Evolutionary conservation across 1,140 invertebrate species (phyloP), one percentile per base, ranked within the genome.

Genomic region (Drosophila burlai): DNA sequence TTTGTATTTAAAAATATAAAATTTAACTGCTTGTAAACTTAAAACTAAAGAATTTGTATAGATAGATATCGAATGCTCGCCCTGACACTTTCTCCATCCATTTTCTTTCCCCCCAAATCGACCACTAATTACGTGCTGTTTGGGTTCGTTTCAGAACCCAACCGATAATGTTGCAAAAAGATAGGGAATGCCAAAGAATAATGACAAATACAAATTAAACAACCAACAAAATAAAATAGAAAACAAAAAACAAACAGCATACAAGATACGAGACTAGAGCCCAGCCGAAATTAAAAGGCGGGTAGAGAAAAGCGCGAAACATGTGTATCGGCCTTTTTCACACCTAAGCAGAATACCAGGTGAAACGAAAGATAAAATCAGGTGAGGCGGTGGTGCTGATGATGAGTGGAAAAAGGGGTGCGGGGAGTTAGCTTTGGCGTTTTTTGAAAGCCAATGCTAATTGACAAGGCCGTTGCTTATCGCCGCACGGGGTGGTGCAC

Each of bases 401-500:
- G 50, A 60, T 40, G 54, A 29, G 42, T 31, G 40, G 10, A 10
- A 59, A 10, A 31, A 40, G 24, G 29, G 49, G 64, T n/a, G 60
- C n/a, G 59, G 61, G 42, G 49, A 52, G 46, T 18, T 52, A 52
- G 52, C 21, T 38, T 13, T 34, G 21, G 52, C 21, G 21, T 21
- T 54, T 49, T 34, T 66, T 31, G 64, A 68, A 73, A 60, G 62
- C 76, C 67, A 77, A 73, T 84, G 82, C 82, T 84, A 85, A 84
- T 84, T 84, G 69, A 71, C 82, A 84, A 84, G 82, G 82, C 65
- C 82, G 82, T 84, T 81, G 73, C 73, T 81, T 81, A 81, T 81
- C 80, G 79, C 15, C 64, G 50, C 57, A 38, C 43, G 42, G 64
- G 57, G 63, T 55, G 57, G 21, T 60, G 40, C 40, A 34, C 29